Base-by-base conservation (phyloP, 2,888 invertebrate genomes). In the Drosophila meridiana region DNA sequence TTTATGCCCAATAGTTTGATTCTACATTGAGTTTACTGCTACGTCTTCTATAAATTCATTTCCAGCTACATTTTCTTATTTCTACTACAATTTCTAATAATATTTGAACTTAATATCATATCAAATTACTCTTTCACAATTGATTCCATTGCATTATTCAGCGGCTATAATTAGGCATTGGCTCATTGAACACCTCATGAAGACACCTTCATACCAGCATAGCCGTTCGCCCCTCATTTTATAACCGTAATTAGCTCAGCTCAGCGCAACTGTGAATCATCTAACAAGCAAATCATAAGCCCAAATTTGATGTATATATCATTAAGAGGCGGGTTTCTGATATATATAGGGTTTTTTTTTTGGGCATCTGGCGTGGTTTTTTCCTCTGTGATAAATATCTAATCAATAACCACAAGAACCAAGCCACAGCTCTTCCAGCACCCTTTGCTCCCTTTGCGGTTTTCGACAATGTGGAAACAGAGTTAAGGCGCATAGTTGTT, bases 371-470 rank as follows among this genome's bases (percentile, higher is more conserved):
- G 66, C 69, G 64, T 80, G 63, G 57, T 62, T 60, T 69, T 65
- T 60, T 57, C 64, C 55, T 63, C 50, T 69, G 56, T 67, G 75
- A 73, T 77, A 83, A 76, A 73, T 72, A 83, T 83, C 89, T 83
- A 87, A 87, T 85, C 85, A 87, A 85, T 85, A 87, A 85, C 82
- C 89, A 34, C 89, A 87, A 76, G 70, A 78, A 59, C 69, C 68
- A 75, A 78, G 68, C 74, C 68, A 75, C 77, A 68, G 73, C 73
- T 50, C 50, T 57, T 48, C 2, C 14, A 28, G 30, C 43, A 13
- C 9, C 28, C 47, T 14, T 7, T 2, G 13, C 47, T 11, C 34
- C 32, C 77, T 66, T 73, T 84, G 78, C 70, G 85, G 82, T 78
- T 80, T 73, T 69, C 50, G 45, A 69, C 77, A 73, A 67, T 72